Conservation (phyloP, 2,113 vertebrate species). For the Larimichthys crocea region DNA sequence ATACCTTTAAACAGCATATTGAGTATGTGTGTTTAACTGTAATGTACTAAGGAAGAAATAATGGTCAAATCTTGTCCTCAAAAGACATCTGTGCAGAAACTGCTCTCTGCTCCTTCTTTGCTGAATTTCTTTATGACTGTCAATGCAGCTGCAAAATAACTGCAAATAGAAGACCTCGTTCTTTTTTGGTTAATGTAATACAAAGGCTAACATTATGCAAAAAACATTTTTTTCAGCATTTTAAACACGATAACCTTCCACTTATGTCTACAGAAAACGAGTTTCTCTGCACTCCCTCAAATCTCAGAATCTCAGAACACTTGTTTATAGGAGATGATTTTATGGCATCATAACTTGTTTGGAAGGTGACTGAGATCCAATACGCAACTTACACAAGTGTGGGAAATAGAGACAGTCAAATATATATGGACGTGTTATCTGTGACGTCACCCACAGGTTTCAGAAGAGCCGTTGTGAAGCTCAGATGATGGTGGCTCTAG, state of each 20-base stretch:
- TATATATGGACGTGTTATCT: no score
- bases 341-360: neutral
- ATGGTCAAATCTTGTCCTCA: slow-evolving; percentile 1
- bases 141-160: neutral
- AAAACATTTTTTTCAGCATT: no score
- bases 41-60: slow-evolving; percentile 14
- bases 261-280: no score
- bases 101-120: neutral
- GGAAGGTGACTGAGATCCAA: neutral
- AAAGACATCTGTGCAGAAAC: slow-evolving; percentile 3
- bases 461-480: no score
- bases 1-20: slow-evolving; percentile 1
- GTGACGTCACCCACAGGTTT: no score
- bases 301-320: neutral
- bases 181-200: neutral
- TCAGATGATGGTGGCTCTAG: neutral
- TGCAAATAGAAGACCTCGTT: neutral
- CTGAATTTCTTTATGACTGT: neutral
- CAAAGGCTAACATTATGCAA: neutral
- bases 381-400: neutral
- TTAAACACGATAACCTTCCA: no score
- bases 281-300: neutral
- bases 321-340: no score
- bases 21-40: slow-evolving; percentile 1
- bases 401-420: no score